Base-by-base conservation (phyloP, 2,797 vertebrate genomes). In the Trematomus bernacchii region DNA sequence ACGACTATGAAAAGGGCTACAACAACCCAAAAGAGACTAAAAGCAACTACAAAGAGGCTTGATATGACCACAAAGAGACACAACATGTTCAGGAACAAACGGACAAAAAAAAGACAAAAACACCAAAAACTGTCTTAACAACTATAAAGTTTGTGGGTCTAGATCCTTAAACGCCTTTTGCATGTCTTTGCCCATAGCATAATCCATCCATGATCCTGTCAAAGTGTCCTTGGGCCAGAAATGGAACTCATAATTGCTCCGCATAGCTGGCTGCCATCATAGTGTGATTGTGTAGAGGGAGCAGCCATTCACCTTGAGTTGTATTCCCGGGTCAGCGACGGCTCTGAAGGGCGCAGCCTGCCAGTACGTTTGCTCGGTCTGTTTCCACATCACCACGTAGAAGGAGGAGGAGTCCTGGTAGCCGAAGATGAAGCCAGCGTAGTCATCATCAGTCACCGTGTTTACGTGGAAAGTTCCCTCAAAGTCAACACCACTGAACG, bases 381-480 rank as follows among this genome's bases (percentile, higher is more conserved):
- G 98, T 84, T 99, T 99, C 98, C 98, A 99, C 98, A 99, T 99
- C 62, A 99, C 98, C 78, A 98, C 98, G 0, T 99, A 99, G 93
- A 99, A 99, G 74, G 98, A 99, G 51, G 97, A 98, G 10, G 98
- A 99, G 87, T 99, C 98, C 93, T 99, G 98, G 81, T 99, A 99
- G 63, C 98, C 97, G 21, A 99, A 99, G 90, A 99, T 99, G 90
- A 99, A 99, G 81, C 98, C 98, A 0, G 97, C 96, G 0, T 99
- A 99, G 94, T 99, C 98, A 0, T 99, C 98, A 2, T 99, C 98
- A 0, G 97, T 99, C 87, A 96, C 95, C 0, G 98, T 99, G 88
- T 99, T 99, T 37, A 99, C 98, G 0, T 99, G 98, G 87, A 99
- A 99, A 0, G 98, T 99, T 77, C 98, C 98, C 90, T 99, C 98